Evolutionary conservation across 2,797 vertebrate species (phyloP).

Genomic region (Etheostoma perlongum): DNA sequence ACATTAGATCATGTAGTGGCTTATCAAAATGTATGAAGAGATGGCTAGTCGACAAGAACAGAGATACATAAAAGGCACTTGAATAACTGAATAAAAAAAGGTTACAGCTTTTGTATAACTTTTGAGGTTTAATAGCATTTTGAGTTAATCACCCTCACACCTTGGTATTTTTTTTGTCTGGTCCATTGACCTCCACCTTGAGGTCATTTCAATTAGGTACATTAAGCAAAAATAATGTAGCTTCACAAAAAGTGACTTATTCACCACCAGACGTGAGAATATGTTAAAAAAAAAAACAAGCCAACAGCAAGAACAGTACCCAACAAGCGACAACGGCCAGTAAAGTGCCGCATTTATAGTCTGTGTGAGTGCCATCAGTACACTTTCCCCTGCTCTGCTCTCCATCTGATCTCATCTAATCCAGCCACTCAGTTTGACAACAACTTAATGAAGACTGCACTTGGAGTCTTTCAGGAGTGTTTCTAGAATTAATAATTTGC

Average conservation of each 20-base stretch:
- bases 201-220: background rate
- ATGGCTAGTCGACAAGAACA: slow-evolving; percentile 5
- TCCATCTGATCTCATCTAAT: slow-evolving; percentile 9
- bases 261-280: slow-evolving; percentile 7
- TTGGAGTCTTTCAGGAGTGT: background rate
- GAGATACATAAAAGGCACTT: slow-evolving; percentile 12
- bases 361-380: background rate
- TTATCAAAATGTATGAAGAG: slow-evolving; percentile 42
- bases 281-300: slow-evolving; percentile 6
- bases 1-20: slow-evolving; percentile 23
- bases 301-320: slow-evolving; percentile 7
- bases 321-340: background rate
- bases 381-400: background rate
- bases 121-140: background rate
- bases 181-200: background rate
- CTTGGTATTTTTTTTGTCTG: too few species aligned
- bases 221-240: background rate
- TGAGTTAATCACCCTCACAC: too few species aligned
- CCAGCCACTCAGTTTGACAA: slow-evolving; percentile 20
- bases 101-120: background rate
- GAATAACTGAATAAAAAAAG: background rate
- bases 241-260: slow-evolving; percentile 1
- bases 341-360: slow-evolving; percentile 15
- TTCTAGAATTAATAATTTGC: slow-evolving; percentile 2
- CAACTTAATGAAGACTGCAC: slow-evolving; percentile 22